phyloP scores from a whole-genome alignment of 2,797 vertebrate genomes.

The Trachops cirrhosus region DNA sequence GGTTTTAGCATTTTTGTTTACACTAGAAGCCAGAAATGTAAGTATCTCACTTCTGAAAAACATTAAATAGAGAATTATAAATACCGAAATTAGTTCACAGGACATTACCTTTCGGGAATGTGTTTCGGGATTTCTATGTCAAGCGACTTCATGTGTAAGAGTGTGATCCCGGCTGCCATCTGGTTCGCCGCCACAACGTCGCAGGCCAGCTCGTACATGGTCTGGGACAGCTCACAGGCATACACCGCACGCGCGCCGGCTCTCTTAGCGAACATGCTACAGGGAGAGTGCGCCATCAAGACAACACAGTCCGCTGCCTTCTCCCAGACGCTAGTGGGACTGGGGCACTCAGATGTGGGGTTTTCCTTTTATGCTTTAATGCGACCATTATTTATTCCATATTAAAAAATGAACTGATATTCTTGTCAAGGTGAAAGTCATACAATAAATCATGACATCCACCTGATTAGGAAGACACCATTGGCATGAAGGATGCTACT shows the following conservation, averaged over 20 bases:
- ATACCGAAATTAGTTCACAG: not conserved
- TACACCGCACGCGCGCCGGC: constrained; percentile 92
- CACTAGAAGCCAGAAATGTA: not conserved
- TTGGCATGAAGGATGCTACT: not conserved
- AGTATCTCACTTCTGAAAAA: not conserved
- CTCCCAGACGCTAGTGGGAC: not conserved
- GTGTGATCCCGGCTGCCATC: constrained; percentile 90
- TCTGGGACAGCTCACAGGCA: constrained; percentile 97
- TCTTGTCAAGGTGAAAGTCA: constrained; percentile 11
- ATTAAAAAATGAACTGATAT: not conserved
- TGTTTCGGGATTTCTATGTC: constrained; percentile 95
- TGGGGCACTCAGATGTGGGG: not conserved
- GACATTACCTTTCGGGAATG: constrained; percentile 91
- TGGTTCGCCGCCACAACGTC: constrained; percentile 93
- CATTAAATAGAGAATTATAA: not conserved
- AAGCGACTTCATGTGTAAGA: constrained; percentile 95
- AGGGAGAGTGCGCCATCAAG: constrained; percentile 37
- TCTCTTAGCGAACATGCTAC: constrained; percentile 96
- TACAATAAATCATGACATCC: not conserved
- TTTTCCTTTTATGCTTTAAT: constrained; percentile 8
- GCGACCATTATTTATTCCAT: not conserved
- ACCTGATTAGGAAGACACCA: not conserved
- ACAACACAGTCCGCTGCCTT: not conserved
- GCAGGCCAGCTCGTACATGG: constrained; percentile 95
- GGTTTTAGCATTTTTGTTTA: not conserved